Evolutionary conservation across 2,113 vertebrate genomes (phyloP), one percentile per base, ranked within the genome.

Genomic region (Seriola rivoliana): DNA sequence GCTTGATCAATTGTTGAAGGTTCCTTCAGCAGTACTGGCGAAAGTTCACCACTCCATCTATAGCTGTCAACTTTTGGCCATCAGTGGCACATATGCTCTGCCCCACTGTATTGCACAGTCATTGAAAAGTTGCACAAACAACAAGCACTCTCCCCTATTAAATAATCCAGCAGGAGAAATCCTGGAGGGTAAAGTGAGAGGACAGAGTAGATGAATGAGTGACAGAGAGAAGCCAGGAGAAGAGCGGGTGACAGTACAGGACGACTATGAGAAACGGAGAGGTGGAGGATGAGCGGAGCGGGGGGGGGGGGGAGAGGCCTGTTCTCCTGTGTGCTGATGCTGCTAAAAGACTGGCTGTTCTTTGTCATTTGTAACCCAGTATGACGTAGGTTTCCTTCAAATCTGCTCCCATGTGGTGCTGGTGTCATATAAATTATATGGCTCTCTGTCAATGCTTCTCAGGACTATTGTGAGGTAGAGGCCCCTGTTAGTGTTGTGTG

Each of bases 101-200:
- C 50, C 42, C 29, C 21, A 11, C 36, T 40, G 21, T 11, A 16
- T n/a, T 25, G 34, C n/a, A 42, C 34, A 0, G 21, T 60, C 62
- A 0, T 46, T 40, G 50, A 50, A 63, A 55, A 23, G 40, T 57
- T 69, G 48, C 44, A 65, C 12, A 71, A 83, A 78, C 42, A 82
- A 77, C 68, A 16, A 64, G 34, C 23, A 60, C 44, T 84, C 62
- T 58, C 6, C n/a, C 55, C 46, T 81, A 16, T 82, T 91, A 19
- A 91, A 91, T 91, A 85, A 91, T 84, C 60, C 38, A 92, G 44
- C 48, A 78, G 79, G 54, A 91, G 73, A 66, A 82, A 75, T 58
- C 63, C 55, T 70, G 69, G 54, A 82, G 50, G 64, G 85, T 86
- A 80, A 90, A 25, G 13, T 69, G 82, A 87, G 77, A 79, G 42